Evolutionary conservation across 2,797 vertebrate species (phyloP), one percentile per base, ranked within the genome.

Genomic region (Pelobates cultripes): DNA sequence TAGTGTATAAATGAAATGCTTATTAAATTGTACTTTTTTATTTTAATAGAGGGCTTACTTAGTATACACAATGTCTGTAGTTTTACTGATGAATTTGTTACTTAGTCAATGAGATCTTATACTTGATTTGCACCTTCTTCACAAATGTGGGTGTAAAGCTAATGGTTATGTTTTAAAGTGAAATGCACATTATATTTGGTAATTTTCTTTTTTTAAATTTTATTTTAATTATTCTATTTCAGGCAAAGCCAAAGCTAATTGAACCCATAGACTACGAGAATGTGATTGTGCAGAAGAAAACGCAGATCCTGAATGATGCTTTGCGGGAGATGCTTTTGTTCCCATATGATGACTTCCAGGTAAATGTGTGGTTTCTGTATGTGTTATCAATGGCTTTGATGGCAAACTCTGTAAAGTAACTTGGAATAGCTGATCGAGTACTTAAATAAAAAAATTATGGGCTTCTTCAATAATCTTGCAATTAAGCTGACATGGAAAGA

Each of bases 191-290:
- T 40, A 40, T 64, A 28, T 64, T 3, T 3, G 12, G 61, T 64
- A 64, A 17, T 28, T 6, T 0, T 64, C 4, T 64, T 64, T 64
- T 17, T 64, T 28, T 64, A 1, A 28, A 60, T 28, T 28, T 28
- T 28, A 28, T 28, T 28, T 28, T 28, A 28, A 28, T 28, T 28
- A 4, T 60, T 60, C 61, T 64, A 17, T 64, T 88, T 3, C 80
- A 99, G 97, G 96, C 96, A 44, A 99, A 97, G 88, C 96, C 97
- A 9, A 98, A 98, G 90, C 89, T 97, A 75, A 96, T 99, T 12
- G 97, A 99, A 88, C 98, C 98, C 0, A 93, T 99, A 84, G 97
- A 99, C 90, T 99, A 99, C 13, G 97, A 99, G 91, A 98, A 93
- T 86, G 96, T 98, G 77, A 90, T 99, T 0, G 90, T 97, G 28